Evolutionary conservation across 2,888 invertebrate genomes (phyloP), one percentile per base, ranked within the genome.

Genomic region (Embidobia sp.): DNA sequence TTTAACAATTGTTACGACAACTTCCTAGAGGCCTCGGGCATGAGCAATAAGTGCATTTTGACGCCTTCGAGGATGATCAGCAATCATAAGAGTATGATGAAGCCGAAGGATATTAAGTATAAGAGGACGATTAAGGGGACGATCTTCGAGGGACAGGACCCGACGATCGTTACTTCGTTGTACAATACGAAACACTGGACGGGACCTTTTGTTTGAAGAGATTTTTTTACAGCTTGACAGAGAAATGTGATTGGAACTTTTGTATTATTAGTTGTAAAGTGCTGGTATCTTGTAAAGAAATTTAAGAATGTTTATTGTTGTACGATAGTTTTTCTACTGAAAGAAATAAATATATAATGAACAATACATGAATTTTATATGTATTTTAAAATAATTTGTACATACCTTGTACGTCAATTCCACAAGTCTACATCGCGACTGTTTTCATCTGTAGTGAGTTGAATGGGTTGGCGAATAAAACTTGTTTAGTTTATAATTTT

Each of bases 51-150:
- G 90, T 94, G 95, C 40, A 94, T 95, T 83, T 73, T 89, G 16
- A 93, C 94, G 6, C 93, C 93, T 0, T 92, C 92, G 37, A 89
- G 94, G 80, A 91, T 94, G 63, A 91, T 94, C 51, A 94, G 93
- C 86, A 95, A 94, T 87, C 95, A 95, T 85, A 94, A 94, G 84
- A 94, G 92, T 83, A 93, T 95, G 86, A 88, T 95, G 67, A 95
- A 95, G 84, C 95, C 95, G 69, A 95, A 93, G 88, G 95, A 95
- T 86, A 92, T 95, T 37, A 95, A 95, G 85, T 93, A 94, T 90
- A 91, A 94, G 83, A 94, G 93, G 57, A 93, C 92, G 85, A 93
- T 93, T 79, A 91, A 92, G 81, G 90, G 92, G 84, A 92, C 92
- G 64, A 87, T 90, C 44, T 85, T 90, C 75, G 91, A 92, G 78